Base-by-base conservation (phyloP, 1,140 invertebrate species). In the Solenopsis invicta region DNA sequence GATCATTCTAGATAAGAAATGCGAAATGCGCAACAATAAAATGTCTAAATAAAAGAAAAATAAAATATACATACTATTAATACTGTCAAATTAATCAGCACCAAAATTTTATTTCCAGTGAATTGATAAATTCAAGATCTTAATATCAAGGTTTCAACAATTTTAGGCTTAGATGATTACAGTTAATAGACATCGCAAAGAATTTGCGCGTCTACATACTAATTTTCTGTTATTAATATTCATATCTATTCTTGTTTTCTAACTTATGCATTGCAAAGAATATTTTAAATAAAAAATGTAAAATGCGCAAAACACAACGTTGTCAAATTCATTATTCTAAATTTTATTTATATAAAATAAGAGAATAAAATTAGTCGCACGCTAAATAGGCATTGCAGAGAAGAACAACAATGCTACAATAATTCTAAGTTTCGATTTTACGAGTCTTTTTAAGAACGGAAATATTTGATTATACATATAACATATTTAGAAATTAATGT, bases 191-290 rank as follows among this genome's bases (percentile, higher is more conserved):
- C 13, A 62, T 34, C 16, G 10, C 6, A 12, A 21, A 48, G 6
- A 67, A 67, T 45, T 64, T 37, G 2, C 24, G 3, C 18, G 16
- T 0, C 8, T 24, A 69, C 4, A 69, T 4, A 48, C 29, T 45
- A 45, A 16, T 69, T 50, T 69, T 69, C 21, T 13, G 0, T 69
- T 50, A 69, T 69, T 69, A 69, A 69, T 69, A 69, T 69, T 69
- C 2, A 48, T 9, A 69, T 24, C n/a, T 69, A 69, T 2, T 16
- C 29, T 29, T 48, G 21, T 13, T 50, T 69, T 24, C 50, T 16
- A 24, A 0, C 9, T 48, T 69, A 48, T 50, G 21, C 24, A 69
- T 34, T 62, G 13, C 6, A 0, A 5, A 3, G 4, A n/a, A 4
- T 1, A n/a, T 37, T 66, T 66, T 66, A 12, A 66, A 10, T 66